These are phyloP conservation scores for Ormyrus labotus DNA, from an alignment of 2,888 invertebrate genomes.

Conservation along the genomic window DNA sequence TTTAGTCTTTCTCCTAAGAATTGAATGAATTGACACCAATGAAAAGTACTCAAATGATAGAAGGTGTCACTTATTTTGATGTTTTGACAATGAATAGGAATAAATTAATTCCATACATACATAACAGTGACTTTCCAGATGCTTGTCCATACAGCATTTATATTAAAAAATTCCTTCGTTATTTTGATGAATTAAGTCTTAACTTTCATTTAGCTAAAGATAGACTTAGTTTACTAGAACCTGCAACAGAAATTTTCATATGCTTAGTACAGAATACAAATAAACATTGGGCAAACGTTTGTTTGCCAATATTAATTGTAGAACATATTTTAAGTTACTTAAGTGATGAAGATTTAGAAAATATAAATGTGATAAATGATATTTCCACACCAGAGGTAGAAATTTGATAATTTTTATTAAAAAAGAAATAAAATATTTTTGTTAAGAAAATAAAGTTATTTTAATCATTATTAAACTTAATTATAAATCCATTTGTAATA, in stretches of 20 bases:
- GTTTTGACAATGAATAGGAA: neutral
- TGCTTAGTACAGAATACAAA: neutral
- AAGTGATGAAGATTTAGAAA: conserved; percentile 3
- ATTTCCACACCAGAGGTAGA: too few species aligned
- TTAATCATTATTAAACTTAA: too few species aligned
- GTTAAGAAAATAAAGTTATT: too few species aligned
- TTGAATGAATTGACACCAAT: neutral
- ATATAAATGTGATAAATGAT: neutral
- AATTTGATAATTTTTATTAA: too few species aligned
- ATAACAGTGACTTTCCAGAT: neutral
- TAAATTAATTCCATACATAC: neutral
- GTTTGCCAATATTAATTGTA: conserved; percentile 8
- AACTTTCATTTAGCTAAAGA: neutral
- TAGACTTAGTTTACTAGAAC: neutral
- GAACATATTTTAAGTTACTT: conserved; percentile 20
- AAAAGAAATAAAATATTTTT: too few species aligned
- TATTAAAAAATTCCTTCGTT: neutral
- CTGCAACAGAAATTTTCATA: neutral
- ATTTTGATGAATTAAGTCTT: neutral
- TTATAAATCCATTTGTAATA: too few species aligned
- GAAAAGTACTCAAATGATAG: neutral
- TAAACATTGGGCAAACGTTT: neutral
- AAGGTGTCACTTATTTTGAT: neutral
- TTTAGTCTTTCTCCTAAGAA: too few species aligned
- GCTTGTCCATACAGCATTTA: neutral